Evolutionary conservation across 2,888 invertebrate species (phyloP).

Genomic region (Hemicrepidius hirtus): DNA sequence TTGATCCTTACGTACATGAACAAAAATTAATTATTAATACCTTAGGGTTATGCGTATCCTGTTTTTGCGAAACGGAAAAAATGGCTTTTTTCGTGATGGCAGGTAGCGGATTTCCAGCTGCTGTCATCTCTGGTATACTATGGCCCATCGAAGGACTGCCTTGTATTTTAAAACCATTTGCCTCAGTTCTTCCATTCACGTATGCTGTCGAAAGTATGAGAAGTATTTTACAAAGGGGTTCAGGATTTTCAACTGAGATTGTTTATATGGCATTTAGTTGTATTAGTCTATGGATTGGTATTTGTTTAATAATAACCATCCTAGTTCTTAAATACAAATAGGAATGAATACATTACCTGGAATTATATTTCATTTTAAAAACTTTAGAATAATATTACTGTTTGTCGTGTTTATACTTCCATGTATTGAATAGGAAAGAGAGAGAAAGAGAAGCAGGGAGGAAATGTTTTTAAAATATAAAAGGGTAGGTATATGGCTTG

Average conservation of each 20-base stretch:
- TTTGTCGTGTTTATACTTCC: too few species aligned
- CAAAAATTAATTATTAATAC: not conserved
- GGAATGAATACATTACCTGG: too few species aligned
- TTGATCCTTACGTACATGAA: not conserved
- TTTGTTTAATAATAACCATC: constrained; percentile 87
- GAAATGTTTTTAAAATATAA: too few species aligned
- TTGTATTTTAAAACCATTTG: constrained; percentile 80
- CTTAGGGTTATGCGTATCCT: constrained; percentile 87
- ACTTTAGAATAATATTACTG: too few species aligned
- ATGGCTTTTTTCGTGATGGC: constrained; percentile 90
- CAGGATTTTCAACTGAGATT: constrained; percentile 85
- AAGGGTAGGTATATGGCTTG: too few species aligned
- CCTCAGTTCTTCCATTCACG: constrained; percentile 89
- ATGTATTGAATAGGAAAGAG: too few species aligned
- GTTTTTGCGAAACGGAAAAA: constrained; percentile 85
- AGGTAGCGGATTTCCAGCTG: constrained; percentile 90
- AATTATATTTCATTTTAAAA: too few species aligned
- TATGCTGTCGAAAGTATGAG: constrained; percentile 91
- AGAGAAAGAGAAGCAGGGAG: too few species aligned
- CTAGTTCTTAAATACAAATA: constrained; percentile 87
- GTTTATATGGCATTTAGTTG: constrained; percentile 92
- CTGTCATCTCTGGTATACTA: constrained; percentile 91
- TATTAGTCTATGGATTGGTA: constrained; percentile 88
- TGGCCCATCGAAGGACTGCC: constrained; percentile 98
- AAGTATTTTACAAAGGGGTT: constrained; percentile 90